These are phyloP conservation scores for Campylomormyrus tamandua DNA, from an alignment of 2,113 vertebrate genomes.

Conservation along the genomic window DNA sequence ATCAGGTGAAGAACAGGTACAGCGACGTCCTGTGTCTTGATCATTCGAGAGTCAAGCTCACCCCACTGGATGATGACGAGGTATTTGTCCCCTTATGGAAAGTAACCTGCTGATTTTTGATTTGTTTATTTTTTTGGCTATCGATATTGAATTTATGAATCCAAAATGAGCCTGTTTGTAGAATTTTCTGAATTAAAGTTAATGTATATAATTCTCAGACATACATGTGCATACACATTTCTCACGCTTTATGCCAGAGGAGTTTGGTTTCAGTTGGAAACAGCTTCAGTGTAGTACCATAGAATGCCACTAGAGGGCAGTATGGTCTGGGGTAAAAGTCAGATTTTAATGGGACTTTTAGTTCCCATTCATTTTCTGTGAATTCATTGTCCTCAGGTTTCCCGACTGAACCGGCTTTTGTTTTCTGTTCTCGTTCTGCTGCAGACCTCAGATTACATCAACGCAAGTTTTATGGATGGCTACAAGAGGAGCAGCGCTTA, in stretches of 20 bases:
- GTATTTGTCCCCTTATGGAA: conserved; percentile 48
- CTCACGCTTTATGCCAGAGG: background rate
- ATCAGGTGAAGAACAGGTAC: conserved; percentile 73
- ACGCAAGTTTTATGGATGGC: conserved; percentile 71
- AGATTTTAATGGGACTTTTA: background rate
- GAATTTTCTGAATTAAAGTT: background rate
- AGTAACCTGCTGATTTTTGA: background rate
- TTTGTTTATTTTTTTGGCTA: background rate
- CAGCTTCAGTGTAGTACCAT: background rate
- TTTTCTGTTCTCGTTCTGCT: conserved; percentile 18
- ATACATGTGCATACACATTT: background rate
- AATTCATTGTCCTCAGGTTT: background rate
- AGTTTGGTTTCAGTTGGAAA: background rate
- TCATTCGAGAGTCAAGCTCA: conserved; percentile 63
- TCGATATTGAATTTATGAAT: background rate
- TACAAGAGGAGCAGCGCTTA: conserved; percentile 64
- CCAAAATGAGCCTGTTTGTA: background rate
- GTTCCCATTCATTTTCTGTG: background rate
- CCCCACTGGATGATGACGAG: conserved; percentile 56
- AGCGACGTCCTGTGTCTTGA: conserved; percentile 70
- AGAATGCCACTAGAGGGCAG: background rate
- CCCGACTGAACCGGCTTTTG: background rate
- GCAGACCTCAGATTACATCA: conserved; percentile 71
- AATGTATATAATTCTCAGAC: background rate
- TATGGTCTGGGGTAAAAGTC: background rate